These are phyloP conservation scores for Atrichornis clamosus DNA, from an alignment of 2,113 vertebrate genomes.

Conservation along the genomic window DNA sequence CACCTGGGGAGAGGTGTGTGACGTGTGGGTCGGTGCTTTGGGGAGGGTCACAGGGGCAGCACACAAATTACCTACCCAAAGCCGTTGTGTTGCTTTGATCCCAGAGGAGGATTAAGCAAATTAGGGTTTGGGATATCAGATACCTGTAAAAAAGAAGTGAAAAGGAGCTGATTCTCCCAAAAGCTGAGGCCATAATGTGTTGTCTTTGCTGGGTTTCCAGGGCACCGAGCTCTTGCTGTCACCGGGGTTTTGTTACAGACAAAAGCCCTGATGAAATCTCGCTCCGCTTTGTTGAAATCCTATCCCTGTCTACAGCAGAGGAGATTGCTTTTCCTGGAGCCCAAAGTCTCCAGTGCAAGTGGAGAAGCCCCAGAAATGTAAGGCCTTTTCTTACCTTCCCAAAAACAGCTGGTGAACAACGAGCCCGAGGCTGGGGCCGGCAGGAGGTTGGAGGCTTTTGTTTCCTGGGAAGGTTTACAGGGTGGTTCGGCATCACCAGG, in stretches of 20 bases:
- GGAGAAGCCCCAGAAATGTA: not conserved
- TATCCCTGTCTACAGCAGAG: not conserved
- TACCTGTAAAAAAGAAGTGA: not conserved
- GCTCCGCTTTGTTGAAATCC: not conserved
- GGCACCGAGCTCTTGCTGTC: not conserved
- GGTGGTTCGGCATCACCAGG: not conserved
- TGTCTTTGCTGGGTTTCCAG: not conserved
- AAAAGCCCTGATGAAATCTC: not conserved
- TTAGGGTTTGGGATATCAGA: not conserved
- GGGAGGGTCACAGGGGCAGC: not conserved
- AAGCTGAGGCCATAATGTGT: not conserved
- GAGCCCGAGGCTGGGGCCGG: not conserved
- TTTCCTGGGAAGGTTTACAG: rapidly evolving
- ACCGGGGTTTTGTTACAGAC: not conserved
- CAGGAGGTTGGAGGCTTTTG: not conserved
- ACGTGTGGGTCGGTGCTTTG: not conserved
- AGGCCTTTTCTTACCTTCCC: not conserved
- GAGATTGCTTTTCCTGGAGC: not conserved
- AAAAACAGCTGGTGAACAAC: not conserved
- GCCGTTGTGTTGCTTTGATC: not conserved
- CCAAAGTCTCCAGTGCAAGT: not conserved
- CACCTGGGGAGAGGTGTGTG: not conserved
- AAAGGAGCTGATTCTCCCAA: not conserved
- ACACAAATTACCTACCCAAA: not conserved
- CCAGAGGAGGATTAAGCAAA: not conserved